A percentile compares a stretch with the other conserved stretches of the same genome.
Evolutionary conservation across 2,113 vertebrate species (phyloP).

Genomic region (Leptosomus discolor): DNA sequence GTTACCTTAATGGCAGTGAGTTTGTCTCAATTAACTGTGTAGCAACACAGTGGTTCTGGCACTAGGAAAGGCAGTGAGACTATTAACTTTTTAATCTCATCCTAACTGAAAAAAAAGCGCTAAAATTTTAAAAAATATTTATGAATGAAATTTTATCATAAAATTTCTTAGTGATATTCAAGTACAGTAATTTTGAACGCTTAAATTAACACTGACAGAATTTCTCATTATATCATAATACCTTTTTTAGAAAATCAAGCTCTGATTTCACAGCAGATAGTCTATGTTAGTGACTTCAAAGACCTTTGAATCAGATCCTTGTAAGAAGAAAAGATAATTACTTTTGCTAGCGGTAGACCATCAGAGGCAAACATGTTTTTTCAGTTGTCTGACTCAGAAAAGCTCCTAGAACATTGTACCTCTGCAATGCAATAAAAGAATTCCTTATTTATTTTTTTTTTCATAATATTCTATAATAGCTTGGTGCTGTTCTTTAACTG

Average conservation of each 20-base stretch:
- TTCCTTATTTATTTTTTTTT: too few species aligned
- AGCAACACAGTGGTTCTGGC: neutral
- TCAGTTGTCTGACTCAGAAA: neutral
- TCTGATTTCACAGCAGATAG: neutral
- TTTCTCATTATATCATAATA: neutral
- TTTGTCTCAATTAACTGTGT: neutral
- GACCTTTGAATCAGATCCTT: neutral
- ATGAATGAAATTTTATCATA: neutral
- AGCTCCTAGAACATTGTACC: neutral
- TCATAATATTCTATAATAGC: neutral
- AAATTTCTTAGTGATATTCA: neutral
- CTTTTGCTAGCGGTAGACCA: neutral
- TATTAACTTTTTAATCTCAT: neutral
- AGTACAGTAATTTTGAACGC: neutral
- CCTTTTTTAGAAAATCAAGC: neutral
- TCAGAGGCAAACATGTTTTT: neutral
- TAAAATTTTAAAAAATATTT: neutral
- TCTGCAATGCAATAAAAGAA: neutral
- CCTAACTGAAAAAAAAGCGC: neutral
- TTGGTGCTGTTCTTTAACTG: neutral
- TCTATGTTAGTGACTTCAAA: neutral
- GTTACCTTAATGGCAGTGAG: neutral
- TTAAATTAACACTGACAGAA: neutral
- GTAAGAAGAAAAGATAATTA: neutral
- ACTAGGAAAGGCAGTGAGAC: neutral